A percentile compares a stretch with the other conserved stretches of the same genome.
These are phyloP conservation scores for Didymodactylos carnosus DNA, from an alignment of 2,888 invertebrate genomes.

Conservation along the genomic window DNA sequence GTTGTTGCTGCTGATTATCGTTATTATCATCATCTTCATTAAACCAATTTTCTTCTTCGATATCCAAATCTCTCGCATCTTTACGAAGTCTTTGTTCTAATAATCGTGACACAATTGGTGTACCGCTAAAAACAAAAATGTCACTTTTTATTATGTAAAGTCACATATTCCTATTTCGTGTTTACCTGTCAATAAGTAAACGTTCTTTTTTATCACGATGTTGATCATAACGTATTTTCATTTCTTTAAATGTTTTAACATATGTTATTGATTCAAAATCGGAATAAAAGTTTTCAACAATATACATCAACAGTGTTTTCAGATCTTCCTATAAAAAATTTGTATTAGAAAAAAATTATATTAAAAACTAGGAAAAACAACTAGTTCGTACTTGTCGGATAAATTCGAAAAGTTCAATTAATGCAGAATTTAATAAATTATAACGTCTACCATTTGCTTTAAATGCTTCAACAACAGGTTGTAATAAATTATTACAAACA, in stretches of 20 bases:
- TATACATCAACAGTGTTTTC: slow-evolving; percentile 47
- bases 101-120: too few relatives aligned
- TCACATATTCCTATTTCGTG: too few relatives aligned
- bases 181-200: neutral
- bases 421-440: slow-evolving; percentile 92
- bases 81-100: slow-evolving; percentile 49
- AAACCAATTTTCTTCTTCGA: slow-evolving; percentile 97
- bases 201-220: slow-evolving; percentile 22
- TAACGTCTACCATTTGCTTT: slow-evolving; percentile 87
- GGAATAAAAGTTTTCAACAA: slow-evolving; percentile 85
- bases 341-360: slow-evolving; percentile 2
- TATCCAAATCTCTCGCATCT: slow-evolving; percentile 77
- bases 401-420: slow-evolving; percentile 96
- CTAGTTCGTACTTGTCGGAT: slow-evolving; percentile 52
- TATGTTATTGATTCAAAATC: slow-evolving; percentile 81
- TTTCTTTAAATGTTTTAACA: slow-evolving; percentile 86
- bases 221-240: slow-evolving; percentile 43
- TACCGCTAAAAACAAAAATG: too few relatives aligned
- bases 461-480: slow-evolving; percentile 85
- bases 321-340: slow-evolving; percentile 40
- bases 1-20: slow-evolving; percentile 37
- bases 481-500: slow-evolving; percentile 75
- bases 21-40: slow-evolving; percentile 61
- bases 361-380: neutral
- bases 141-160: too few relatives aligned